Evolutionary conservation across 2,797 vertebrate species (phyloP), one percentile per base, ranked within the genome.

Genomic region (Danio jaintianensis): DNA sequence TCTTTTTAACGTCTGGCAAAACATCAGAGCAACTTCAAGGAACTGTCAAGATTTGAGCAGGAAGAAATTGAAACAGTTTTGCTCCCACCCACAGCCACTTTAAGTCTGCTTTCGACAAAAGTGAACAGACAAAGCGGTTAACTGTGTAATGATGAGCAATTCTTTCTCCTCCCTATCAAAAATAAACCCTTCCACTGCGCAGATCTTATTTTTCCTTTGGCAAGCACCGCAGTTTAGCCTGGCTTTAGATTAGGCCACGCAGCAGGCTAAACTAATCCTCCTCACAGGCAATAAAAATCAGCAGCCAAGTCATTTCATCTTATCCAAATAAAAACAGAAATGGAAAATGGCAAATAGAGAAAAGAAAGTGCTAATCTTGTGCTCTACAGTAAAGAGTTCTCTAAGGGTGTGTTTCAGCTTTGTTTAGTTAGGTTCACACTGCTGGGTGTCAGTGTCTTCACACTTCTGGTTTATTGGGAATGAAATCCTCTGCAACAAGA

Each of bases 211-310:
- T 71, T 64, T 69, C 56, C 18, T 71, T 52, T 73, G 72, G 38
- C 62, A n/a, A 80, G 47, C 66, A 36, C 68, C 16, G 4, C 15
- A 13, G 8, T 66, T 70, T 75, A 53, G 79, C 13, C 50, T 59
- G 62, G 43, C 13, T 79, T 63, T 70, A 50, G 16, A 70, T 59
- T 52, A 64, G 53, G 56, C 43, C 55, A 63, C 45, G 16, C 78
- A 71, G 78, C 68, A 64, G 68, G 78, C n/a, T 53, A 45, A 72
- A 64, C 48, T 79, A 79, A 79, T 72, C 68, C 58, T 59, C 68
- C 58, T 72, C 58, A 63, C 22, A 72, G 68, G 59, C 58, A 20
- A 72, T 38, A 29, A 16, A 64, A 53, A 72, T 38, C 47, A 64
- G 76, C n/a, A 50, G 68, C 68, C 48, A 79, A 72, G 78, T 72